Evolutionary conservation across 2,797 vertebrate genomes (phyloP).

Genomic region (Sebastes alutus): DNA sequence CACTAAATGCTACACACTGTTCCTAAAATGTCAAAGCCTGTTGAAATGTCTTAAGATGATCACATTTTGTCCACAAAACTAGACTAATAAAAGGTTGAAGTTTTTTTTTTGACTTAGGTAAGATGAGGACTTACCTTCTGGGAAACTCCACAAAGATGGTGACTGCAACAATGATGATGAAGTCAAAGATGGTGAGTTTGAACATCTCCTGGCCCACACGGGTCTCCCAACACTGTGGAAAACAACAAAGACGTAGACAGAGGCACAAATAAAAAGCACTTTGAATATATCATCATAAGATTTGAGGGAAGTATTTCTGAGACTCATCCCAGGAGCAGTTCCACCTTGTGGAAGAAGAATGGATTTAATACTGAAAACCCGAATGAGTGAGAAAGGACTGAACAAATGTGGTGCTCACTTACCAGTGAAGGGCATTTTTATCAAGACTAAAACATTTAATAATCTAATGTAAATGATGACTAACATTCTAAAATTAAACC

Average conservation of each 20-base stretch:
- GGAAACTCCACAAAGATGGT: slow-evolving; percentile 93
- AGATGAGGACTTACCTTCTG: slow-evolving; percentile 86
- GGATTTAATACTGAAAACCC: not conserved
- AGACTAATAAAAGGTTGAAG: not conserved
- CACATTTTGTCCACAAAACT: not conserved
- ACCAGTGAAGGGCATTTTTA: not conserved
- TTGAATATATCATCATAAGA: not conserved
- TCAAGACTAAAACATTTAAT: not conserved
- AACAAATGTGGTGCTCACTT: not conserved
- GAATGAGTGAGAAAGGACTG: not conserved
- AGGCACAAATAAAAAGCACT: not conserved
- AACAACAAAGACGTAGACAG: not conserved
- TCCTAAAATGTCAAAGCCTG: not conserved
- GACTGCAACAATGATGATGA: slow-evolving; percentile 89
- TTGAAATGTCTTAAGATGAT: not conserved
- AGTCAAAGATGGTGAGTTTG: slow-evolving; percentile 96
- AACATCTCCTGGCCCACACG: slow-evolving; percentile 98
- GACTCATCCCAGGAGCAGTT: not conserved
- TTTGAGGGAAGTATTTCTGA: not conserved
- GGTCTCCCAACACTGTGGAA: slow-evolving; percentile 94
- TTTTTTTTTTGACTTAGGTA: not conserved
- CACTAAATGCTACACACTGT: not conserved
- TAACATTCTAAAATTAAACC: not conserved
- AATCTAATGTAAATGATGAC: not conserved
- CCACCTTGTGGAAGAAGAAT: not conserved